Percentiles rank a stretch among this genome's conserved stretches.
phyloP scores from a whole-genome alignment of 2,113 vertebrate genomes.

The Eleginops maclovinus region DNA sequence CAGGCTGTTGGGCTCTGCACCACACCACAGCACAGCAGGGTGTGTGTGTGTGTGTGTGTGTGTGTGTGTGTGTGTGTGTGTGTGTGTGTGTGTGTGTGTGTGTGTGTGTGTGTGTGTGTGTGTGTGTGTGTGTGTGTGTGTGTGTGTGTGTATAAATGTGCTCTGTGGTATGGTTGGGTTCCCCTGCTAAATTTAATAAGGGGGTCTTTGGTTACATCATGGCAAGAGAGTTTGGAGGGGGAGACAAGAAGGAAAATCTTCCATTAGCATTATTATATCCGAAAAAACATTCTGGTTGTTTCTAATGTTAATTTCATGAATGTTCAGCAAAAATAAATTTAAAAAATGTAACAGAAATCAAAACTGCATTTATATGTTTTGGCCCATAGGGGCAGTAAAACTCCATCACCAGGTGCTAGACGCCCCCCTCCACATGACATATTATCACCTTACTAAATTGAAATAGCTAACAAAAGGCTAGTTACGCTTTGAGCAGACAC shows the following conservation, averaged over 20 bases:
- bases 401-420: background rate
- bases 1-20: conserved; percentile 60
- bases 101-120: conserved; percentile 30
- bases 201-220: conserved; percentile 72
- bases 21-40: conserved; percentile 53
- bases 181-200: conserved; percentile 72
- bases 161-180: conserved; percentile 56
- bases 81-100: conserved; percentile 28
- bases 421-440: too few relatives aligned
- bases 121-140: conserved; percentile 16
- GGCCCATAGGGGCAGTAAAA: background rate
- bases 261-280: conserved; percentile 9
- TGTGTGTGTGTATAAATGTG: conserved; percentile 39
- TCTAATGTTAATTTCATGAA: background rate
- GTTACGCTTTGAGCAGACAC: background rate
- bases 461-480: background rate
- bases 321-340: too few relatives aligned
- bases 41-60: conserved; percentile 37
- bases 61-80: conserved; percentile 23
- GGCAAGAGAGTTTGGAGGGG: conserved; percentile 1
- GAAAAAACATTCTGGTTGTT: conserved; percentile 17
- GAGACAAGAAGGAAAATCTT: conserved; percentile 37
- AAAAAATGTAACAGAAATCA: too few relatives aligned
- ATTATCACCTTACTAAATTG: background rate
- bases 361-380: background rate